Evolutionary conservation across 2,888 invertebrate genomes (phyloP), one percentile per base, ranked within the genome.

Genomic region (Bembecia ichneumoniformis): DNA sequence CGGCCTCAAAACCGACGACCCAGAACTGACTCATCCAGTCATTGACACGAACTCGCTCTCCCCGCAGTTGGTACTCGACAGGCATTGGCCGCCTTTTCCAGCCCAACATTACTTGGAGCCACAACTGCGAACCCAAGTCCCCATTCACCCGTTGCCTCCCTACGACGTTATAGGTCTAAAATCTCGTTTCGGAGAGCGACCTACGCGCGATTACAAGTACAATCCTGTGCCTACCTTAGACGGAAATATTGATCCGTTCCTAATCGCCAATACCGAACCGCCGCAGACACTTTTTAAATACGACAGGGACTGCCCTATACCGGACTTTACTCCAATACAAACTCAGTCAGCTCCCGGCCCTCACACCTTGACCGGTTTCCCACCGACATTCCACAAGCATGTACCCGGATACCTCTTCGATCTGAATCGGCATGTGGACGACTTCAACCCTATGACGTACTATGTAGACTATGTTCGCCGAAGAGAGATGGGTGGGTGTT

Each of bases 401-500:
- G 82, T 86, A 55, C 86, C 87, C 49, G 83, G 86, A 55, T 86
- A 83, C 76, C 76, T 87, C 55, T 87, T 81, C 69, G 64, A 77
- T 64, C 67, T 73, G 58, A 72, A 76, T 66, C 83, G 81, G 76
- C 78, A 82, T 74, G 78, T 74, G 60, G 83, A 78, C 68, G 86
- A 86, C 74, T 74, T 82, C 77, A 74, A 68, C 59, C 77, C 78
- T 73, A 81, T 83, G 80, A 83, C 86, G 77, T 82, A 81, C 75
- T 87, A 75, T 81, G 75, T 87, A 84, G 86, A 87, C 75, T 86
- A 86, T 82, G 77, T 82, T 66, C 84, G 83, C 75, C 77, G 76
- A 74, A 74, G 86, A 78, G 80, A 84, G 66, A 74, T 83, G 82
- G 87, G 87, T 87, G 86, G 82, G 87, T 86, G 86, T 82, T 86